These are phyloP conservation scores for Borostomias antarcticus DNA, from an alignment of 2,797 vertebrate species.

Conservation along the genomic window DNA sequence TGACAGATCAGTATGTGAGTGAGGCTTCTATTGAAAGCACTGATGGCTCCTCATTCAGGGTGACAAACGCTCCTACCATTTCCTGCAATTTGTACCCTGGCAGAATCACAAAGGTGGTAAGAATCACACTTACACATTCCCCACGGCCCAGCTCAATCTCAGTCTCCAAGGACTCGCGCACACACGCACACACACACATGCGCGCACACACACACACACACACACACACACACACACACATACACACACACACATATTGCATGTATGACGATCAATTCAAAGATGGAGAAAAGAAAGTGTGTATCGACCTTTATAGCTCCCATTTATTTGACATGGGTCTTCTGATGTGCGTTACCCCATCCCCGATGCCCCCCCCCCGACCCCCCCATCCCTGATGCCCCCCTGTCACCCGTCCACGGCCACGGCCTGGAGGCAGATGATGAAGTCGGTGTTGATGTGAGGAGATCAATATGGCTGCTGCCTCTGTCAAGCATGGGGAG, in stretches of 20 bases:
- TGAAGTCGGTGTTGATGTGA: constrained; percentile 58
- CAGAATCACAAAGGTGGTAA: constrained; percentile 3
- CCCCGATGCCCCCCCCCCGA: constrained; percentile 15
- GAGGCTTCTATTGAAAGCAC: constrained; percentile 53
- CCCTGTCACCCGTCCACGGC: constrained; percentile 9
- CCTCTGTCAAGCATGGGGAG: background rate
- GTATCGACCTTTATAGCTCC: constrained; percentile 4
- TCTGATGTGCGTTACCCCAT: constrained; percentile 23
- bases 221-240: background rate
- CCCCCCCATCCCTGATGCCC: constrained; percentile 25
- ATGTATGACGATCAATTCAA: background rate
- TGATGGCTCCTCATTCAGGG: constrained; percentile 29
- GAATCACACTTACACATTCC: background rate
- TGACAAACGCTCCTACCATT: background rate
- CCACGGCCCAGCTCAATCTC: background rate
- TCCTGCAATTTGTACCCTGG: background rate
- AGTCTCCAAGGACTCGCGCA: background rate
- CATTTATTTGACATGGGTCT: constrained; percentile 26
- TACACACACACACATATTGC: background rate
- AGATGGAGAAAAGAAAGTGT: background rate
- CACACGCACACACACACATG: constrained; percentile 6
- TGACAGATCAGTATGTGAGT: constrained; percentile 34
- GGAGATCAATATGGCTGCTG: constrained; percentile 59
- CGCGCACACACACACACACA: constrained; percentile 7
- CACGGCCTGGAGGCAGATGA: constrained; percentile 42